Evolutionary conservation across 2,888 invertebrate species (phyloP), one percentile per base, ranked within the genome.

Genomic region (Acronicta aceris): DNA sequence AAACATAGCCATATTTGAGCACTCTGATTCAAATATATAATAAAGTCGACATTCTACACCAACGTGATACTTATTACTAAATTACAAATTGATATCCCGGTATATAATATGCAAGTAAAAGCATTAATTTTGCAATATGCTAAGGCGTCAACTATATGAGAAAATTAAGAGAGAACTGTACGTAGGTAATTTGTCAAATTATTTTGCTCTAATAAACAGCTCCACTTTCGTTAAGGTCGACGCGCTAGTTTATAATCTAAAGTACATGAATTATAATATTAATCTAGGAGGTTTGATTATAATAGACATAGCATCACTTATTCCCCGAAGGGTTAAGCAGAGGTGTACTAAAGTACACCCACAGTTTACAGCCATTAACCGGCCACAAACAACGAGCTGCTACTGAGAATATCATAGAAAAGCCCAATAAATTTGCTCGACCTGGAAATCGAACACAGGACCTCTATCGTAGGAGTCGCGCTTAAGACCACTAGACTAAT

Each of bases 171-270:
- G 55, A 67, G 48, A 47, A 55, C 38, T 55, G 43, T 17, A 45
- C 49, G 47, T 15, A 40, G 5, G 36, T 64, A 67, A 62, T 63
- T 49, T 75, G 60, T 67, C 63, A 67, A 59, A 67, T 71, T 75
- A 75, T 61, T 67, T 73, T 67, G 72, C 59, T 73, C 72, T 67
- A 67, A 51, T 71, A 73, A 73, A 64, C 63, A 40, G 72, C 41
- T 60, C 72, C 51, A 67, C 36, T 71, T 73, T 75, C 53, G 16
- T 59, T 64, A 76, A 76, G 77, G 74, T 75, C 66, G 50, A 27
- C 48, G 17, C 16, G 49, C 59, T 51, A 55, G 48, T 76, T 76
- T 40, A 64, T 71, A 52, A 71, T 59, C 45, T 63, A 5, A 59
- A 55, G 27, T 49, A 56, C 46, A 15, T 41, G 41, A 71, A 60